These are phyloP conservation scores for Chrysolina americana DNA, from an alignment of 2,888 invertebrate species.

Conservation along the genomic window DNA sequence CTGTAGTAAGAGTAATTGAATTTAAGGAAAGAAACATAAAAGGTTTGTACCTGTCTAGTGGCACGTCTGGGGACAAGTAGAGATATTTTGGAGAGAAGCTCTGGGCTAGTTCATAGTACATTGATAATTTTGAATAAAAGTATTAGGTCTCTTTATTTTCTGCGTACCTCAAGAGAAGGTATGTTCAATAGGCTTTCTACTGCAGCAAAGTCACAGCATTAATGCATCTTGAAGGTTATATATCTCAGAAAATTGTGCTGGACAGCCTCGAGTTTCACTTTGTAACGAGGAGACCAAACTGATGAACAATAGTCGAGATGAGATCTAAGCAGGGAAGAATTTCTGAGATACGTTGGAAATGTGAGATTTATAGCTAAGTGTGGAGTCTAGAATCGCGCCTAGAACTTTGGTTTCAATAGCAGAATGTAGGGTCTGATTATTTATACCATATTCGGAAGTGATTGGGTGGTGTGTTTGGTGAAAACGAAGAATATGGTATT, in stretches of 20 bases:
- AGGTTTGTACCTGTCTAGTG: background rate
- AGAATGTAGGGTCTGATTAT: background rate
- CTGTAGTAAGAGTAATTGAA: background rate
- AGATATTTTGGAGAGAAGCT: background rate
- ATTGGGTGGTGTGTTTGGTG: background rate
- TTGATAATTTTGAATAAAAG: background rate
- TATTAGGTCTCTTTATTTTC: too few relatives aligned
- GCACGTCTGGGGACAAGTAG: too few relatives aligned
- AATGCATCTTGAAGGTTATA: too few relatives aligned
- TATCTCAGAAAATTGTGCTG: too few relatives aligned
- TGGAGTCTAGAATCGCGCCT: background rate
- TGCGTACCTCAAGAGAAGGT: too few relatives aligned
- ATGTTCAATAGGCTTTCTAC: too few relatives aligned
- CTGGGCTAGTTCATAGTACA: background rate
- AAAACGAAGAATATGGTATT: background rate
- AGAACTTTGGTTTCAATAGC: background rate
- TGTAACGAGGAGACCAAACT: background rate
- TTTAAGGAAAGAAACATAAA: background rate
- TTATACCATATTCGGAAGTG: background rate
- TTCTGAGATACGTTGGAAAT: background rate
- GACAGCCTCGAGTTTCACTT: too few relatives aligned
- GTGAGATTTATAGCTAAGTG: background rate
- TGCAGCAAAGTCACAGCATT: too few relatives aligned
- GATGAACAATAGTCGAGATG: background rate
- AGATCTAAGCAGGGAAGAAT: background rate